These are phyloP conservation scores for Piscicola geometra DNA, from an alignment of 2,888 invertebrate species.

Conservation along the genomic window DNA sequence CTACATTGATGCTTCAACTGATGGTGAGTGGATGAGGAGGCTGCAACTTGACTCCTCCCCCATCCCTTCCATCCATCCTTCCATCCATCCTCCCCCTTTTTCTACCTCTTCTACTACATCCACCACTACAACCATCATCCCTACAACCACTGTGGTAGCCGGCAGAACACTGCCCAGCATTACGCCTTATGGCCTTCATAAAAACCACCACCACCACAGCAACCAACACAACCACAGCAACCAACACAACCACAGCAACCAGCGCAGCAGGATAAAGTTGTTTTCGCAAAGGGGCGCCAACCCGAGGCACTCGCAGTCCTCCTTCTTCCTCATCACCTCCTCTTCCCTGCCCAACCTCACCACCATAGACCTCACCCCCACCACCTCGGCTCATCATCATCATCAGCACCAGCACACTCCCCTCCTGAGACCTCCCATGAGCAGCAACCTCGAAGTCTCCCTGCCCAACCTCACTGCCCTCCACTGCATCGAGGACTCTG, in stretches of 20 bases:
- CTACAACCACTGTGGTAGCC: neutral
- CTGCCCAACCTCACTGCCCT: neutral
- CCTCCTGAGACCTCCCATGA: too few species aligned
- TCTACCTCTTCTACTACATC: too few species aligned
- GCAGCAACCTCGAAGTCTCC: neutral
- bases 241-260: too few species aligned
- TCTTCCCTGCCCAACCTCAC: constrained; percentile 40
- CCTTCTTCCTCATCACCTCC: constrained; percentile 34
- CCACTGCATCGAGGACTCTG: neutral
- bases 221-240: neutral
- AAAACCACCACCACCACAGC: neutral
- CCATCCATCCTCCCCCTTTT: neutral
- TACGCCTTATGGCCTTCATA: too few species aligned
- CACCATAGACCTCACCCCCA: neutral
- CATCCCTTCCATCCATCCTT: neutral
- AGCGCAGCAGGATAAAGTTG: neutral
- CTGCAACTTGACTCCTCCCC: neutral
- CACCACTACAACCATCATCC: neutral
- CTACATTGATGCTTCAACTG: neutral
- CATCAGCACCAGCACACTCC: too few species aligned
- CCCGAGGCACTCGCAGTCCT: constrained; percentile 4
- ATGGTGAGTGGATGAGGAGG: neutral
- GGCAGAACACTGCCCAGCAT: too few species aligned
- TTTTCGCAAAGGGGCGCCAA: neutral
- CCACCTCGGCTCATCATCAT: neutral